phyloP scores from a whole-genome alignment of 2,888 invertebrate species.

The Phorcus lineatus region DNA sequence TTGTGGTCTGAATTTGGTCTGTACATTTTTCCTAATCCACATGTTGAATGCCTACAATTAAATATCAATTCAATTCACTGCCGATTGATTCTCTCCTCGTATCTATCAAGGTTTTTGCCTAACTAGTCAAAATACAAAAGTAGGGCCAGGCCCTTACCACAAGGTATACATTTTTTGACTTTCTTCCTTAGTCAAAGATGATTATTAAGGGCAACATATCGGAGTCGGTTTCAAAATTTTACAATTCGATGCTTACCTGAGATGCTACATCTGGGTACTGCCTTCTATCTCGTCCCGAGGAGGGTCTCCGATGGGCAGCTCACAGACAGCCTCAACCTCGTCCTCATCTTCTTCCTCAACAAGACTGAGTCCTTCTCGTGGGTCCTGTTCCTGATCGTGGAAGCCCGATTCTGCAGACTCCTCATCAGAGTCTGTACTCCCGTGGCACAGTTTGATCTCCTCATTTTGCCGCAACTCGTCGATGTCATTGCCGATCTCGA shows the following conservation, averaged over 20 bases:
- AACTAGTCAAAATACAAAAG: too few species aligned
- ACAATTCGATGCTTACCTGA: not conserved
- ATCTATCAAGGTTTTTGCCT: too few species aligned
- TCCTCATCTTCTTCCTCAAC: slow-evolving; percentile 22
- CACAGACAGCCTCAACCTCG: slow-evolving; percentile 26
- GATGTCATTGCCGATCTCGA: slow-evolving; percentile 71
- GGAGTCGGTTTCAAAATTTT: too few species aligned
- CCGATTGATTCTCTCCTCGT: too few species aligned
- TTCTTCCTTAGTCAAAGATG: too few species aligned
- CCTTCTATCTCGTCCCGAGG: not conserved
- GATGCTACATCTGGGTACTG: not conserved
- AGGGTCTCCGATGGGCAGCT: slow-evolving; percentile 8
- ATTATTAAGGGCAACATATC: too few species aligned
- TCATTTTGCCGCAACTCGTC: slow-evolving; percentile 67
- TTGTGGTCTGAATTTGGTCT: too few species aligned
- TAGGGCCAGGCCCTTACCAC: too few species aligned
- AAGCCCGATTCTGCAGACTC: slow-evolving; percentile 72
- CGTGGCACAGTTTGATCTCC: slow-evolving; percentile 59
- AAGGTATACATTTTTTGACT: too few species aligned
- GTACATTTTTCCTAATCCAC: too few species aligned
- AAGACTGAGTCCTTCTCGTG: slow-evolving; percentile 13
- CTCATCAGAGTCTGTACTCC: slow-evolving; percentile 65
- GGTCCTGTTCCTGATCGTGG: slow-evolving; percentile 63
- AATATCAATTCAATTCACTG: too few species aligned
- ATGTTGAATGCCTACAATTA: too few species aligned